Conservation (phyloP, 2,888 invertebrate species). For the Philhelius pedissequus region DNA sequence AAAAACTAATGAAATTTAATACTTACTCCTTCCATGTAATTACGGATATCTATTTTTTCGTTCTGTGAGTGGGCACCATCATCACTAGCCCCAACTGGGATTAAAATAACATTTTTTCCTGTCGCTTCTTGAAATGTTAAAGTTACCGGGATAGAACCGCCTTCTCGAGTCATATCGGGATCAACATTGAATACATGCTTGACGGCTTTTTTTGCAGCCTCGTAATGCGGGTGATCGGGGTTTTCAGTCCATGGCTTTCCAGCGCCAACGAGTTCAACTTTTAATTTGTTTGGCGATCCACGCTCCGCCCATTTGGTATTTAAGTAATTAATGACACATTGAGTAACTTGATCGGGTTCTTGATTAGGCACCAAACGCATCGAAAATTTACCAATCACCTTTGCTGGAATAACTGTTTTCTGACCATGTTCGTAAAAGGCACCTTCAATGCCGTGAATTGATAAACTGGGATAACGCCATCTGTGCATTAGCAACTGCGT, state of each 20-base stretch:
- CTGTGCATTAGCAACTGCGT: conserved; percentile 93
- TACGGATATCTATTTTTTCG: conserved; percentile 95
- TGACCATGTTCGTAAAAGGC: conserved; percentile 96
- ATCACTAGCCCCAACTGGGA: conserved; percentile 95
- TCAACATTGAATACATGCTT: conserved; percentile 91
- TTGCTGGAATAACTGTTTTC: conserved; percentile 96
- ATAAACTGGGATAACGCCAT: conserved; percentile 96
- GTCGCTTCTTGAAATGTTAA: conserved; percentile 95
- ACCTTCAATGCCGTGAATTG: conserved; percentile 95
- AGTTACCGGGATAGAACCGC: conserved; percentile 98
- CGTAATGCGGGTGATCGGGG: conserved; percentile 94
- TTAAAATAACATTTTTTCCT: conserved; percentile 93
- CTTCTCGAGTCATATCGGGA: conserved; percentile 97
- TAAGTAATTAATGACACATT: conserved; percentile 88
- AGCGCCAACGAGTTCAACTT: conserved; percentile 76
- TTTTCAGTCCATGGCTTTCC: conserved; percentile 96
- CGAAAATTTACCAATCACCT: conserved; percentile 98
- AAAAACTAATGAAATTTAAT: conserved; percentile 1
- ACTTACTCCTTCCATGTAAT: conserved; percentile 95
- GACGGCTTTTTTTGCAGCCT: conserved; percentile 91
- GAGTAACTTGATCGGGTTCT: conserved; percentile 89
- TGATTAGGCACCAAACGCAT: conserved; percentile 98
- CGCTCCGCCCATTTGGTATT: conserved; percentile 88
- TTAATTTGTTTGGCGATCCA: conserved; percentile 92
- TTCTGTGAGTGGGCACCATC: conserved; percentile 99